phyloP scores from a whole-genome alignment of 2,797 vertebrate species.

The Molossus molossus region DNA sequence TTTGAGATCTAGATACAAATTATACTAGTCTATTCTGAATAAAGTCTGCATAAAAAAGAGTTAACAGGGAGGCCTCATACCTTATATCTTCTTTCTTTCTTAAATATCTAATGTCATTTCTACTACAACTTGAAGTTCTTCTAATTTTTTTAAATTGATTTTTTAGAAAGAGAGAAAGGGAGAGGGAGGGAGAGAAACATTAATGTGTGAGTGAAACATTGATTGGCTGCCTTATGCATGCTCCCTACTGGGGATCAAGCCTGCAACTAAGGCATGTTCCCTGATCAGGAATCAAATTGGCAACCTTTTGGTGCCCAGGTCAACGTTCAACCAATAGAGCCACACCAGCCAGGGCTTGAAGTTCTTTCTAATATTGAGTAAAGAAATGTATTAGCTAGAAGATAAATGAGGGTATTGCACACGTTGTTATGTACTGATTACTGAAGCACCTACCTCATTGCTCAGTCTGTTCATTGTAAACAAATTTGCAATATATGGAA shows the following conservation, averaged over 20 bases:
- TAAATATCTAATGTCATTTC: slow-evolving; percentile 1
- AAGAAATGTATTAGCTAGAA: neutral
- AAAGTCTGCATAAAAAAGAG: neutral
- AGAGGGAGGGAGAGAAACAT: too few relatives aligned
- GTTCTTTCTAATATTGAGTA: neutral
- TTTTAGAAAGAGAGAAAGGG: too few relatives aligned
- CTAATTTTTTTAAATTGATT: neutral
- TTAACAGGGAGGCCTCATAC: neutral
- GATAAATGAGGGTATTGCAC: neutral
- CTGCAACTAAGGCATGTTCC: too few relatives aligned
- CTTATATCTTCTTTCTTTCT: neutral
- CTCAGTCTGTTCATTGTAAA: neutral
- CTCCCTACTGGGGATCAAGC: too few relatives aligned
- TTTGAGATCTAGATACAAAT: slow-evolving; percentile 15
- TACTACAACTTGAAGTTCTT: neutral
- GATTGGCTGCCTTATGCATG: too few relatives aligned
- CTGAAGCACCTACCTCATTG: neutral
- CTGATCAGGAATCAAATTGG: too few relatives aligned
- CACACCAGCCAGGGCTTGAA: neutral
- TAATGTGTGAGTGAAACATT: too few relatives aligned
- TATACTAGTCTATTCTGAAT: neutral
- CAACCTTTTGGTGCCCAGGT: too few relatives aligned
- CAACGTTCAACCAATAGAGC: too few relatives aligned
- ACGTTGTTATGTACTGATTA: neutral
- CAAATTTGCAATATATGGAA: neutral